These are phyloP conservation scores for Eugnorisma glareosa DNA, from an alignment of 2,888 invertebrate species.

Conservation along the genomic window DNA sequence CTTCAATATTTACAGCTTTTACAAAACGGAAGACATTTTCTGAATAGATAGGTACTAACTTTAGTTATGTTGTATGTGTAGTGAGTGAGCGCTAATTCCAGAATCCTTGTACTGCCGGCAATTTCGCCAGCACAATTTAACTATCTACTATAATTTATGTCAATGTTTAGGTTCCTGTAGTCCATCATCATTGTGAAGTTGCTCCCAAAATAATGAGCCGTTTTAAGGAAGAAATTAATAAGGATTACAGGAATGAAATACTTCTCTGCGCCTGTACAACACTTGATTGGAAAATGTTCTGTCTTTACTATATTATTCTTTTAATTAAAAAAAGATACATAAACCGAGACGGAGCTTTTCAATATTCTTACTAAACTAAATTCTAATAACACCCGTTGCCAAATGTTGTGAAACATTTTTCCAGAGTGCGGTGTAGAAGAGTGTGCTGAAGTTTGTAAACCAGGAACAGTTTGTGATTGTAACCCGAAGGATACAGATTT, in stretches of 20 bases:
- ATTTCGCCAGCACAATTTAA: not conserved
- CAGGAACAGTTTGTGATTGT: constrained; percentile 81
- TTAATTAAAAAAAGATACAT: no score
- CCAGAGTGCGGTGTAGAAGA: constrained; percentile 86
- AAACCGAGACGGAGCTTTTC: no score
- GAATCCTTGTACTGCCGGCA: not conserved
- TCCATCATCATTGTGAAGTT: constrained; percentile 62
- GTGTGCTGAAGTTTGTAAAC: constrained; percentile 83
- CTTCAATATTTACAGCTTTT: no score
- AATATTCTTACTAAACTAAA: not conserved
- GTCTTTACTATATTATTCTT: constrained; percentile 7
- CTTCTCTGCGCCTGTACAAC: not conserved
- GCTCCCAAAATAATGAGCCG: constrained; percentile 49
- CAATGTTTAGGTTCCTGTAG: constrained; percentile 35
- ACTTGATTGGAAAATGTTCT: no score
- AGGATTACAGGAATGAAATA: constrained; percentile 47
- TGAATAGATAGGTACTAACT: not conserved
- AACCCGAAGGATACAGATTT: constrained; percentile 83
- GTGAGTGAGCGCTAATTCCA: no score
- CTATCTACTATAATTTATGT: not conserved
- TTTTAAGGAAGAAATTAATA: constrained; percentile 59
- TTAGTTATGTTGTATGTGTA: not conserved
- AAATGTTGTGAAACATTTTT: not conserved
- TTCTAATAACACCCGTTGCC: not conserved
- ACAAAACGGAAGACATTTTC: no score